Evolutionary conservation across 64 coral and sea anemone species (phyloP).

Genomic region (Pachyseris speciosa): DNA sequence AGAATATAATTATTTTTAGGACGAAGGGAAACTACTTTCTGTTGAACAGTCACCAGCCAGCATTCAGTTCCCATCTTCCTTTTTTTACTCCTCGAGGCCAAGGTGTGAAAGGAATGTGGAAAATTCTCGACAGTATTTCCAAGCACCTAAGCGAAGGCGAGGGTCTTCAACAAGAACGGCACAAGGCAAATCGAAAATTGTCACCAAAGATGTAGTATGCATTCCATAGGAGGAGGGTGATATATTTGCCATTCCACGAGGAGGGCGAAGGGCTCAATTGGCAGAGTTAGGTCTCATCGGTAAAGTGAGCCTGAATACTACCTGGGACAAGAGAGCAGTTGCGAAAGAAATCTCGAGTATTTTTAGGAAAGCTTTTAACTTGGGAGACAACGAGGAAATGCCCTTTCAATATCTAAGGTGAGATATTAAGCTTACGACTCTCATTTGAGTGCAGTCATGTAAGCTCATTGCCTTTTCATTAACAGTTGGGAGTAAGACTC

Average conservation of each 20-base stretch:
- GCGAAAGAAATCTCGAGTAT: conserved; percentile 1
- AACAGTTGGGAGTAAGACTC: too few relatives aligned
- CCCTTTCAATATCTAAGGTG: conserved; percentile 26
- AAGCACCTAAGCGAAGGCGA: neutral
- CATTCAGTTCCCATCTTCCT: neutral
- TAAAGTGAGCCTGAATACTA: conserved; percentile 7
- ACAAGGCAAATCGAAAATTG: conserved; percentile 14
- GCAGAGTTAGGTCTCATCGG: neutral
- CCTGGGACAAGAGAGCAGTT: neutral
- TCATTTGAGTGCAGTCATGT: too few relatives aligned
- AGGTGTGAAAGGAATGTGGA: neutral
- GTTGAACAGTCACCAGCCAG: conserved; percentile 12
- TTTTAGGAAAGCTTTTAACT: conserved; percentile 26
- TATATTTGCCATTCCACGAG: conserved; percentile 14
- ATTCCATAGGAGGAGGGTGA: conserved; percentile 1
- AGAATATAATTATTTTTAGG: neutral
- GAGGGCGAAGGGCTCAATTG: conserved; percentile 14
- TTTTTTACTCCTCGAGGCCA: neutral
- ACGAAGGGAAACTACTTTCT: conserved; percentile 9
- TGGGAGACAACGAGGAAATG: conserved; percentile 2
- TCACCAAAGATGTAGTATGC: conserved; percentile 29
- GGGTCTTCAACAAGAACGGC: neutral
- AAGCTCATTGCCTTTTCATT: too few relatives aligned
- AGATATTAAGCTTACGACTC: too few relatives aligned
- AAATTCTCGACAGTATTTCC: conserved; percentile 16